phyloP scores from a whole-genome alignment of 1,140 invertebrate genomes.

The Drosophila sp. region DNA sequence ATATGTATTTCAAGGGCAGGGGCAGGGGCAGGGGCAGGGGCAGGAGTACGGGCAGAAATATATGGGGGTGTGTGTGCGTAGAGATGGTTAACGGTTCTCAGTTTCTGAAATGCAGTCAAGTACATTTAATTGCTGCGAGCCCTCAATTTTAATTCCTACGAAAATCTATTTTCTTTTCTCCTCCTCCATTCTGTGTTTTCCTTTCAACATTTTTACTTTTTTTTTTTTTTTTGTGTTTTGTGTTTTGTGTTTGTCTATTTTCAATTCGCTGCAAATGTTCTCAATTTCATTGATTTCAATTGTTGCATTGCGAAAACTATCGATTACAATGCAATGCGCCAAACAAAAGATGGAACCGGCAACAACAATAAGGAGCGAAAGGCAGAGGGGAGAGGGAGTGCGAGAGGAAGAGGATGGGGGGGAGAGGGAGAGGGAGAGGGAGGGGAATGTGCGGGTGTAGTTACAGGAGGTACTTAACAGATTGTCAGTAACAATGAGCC shows the following conservation, averaged over 20 bases:
- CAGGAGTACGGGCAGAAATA: neutral
- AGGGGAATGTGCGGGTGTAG: neutral
- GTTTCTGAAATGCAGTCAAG: constrained; percentile 49
- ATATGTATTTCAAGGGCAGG: neutral
- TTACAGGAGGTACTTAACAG: constrained; percentile 26
- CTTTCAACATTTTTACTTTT: constrained; percentile 16
- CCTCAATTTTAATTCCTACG: constrained; percentile 52
- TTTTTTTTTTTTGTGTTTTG: too few species aligned
- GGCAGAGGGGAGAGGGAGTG: neutral
- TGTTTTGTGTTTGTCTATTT: constrained; percentile 14
- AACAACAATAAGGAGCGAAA: neutral
- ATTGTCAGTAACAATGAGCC: constrained; percentile 32
- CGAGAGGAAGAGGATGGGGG: neutral
- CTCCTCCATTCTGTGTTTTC: neutral
- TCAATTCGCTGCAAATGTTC: constrained; percentile 44
- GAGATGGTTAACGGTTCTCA: constrained; percentile 15
- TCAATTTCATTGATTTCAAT: constrained; percentile 62
- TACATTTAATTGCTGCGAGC: constrained; percentile 59
- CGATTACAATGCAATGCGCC: constrained; percentile 46
- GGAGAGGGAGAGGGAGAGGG: too few species aligned
- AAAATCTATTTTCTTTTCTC: constrained; percentile 39
- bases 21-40: neutral
- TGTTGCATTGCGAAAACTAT: constrained; percentile 60
- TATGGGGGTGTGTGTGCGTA: constrained; percentile 6
- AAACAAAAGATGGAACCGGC: constrained; percentile 18